Percentiles rank a stretch among this genome's conserved stretches.
Evolutionary conservation across 1,140 invertebrate genomes (phyloP).

Genomic region (Magallana ariakensis): DNA sequence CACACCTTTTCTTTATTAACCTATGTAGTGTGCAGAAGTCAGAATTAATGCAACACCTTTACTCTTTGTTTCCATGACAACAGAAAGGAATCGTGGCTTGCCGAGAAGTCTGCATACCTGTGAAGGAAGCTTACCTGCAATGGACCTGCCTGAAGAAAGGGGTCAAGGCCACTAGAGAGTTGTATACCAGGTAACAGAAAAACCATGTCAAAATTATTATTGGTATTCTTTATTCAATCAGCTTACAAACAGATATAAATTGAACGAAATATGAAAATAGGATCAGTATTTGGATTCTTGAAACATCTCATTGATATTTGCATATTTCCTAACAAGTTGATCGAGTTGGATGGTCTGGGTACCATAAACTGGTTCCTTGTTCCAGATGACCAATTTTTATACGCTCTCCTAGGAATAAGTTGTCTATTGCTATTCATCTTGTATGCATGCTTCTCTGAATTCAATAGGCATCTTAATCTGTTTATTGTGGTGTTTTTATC

Average conservation of each 20-base stretch:
- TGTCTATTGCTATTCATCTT: background rate
- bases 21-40: too few species aligned
- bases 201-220: background rate
- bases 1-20: too few species aligned
- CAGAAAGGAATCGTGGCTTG: conserved; percentile 39
- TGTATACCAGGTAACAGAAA: conserved; percentile 56
- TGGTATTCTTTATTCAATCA: too few species aligned
- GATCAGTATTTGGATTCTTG: too few species aligned
- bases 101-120: conserved; percentile 43
- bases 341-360: background rate
- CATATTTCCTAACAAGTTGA: too few species aligned
- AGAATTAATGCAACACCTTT: too few species aligned
- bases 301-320: too few species aligned
- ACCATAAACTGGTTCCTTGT: background rate
- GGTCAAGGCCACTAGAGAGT: conserved; percentile 49
- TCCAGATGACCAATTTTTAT: background rate
- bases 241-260: too few species aligned
- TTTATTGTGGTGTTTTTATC: background rate
- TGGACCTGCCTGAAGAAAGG: conserved; percentile 57
- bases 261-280: too few species aligned
- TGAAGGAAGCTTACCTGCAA: conserved; percentile 59
- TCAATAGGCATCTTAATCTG: conserved; percentile 23
- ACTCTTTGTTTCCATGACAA: background rate
- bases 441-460: background rate
- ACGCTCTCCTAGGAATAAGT: background rate